Percentiles rank a stretch among this genome's conserved stretches.
phyloP scores from a whole-genome alignment of 1,140 invertebrate genomes.

The Caenorhabditis latens region DNA sequence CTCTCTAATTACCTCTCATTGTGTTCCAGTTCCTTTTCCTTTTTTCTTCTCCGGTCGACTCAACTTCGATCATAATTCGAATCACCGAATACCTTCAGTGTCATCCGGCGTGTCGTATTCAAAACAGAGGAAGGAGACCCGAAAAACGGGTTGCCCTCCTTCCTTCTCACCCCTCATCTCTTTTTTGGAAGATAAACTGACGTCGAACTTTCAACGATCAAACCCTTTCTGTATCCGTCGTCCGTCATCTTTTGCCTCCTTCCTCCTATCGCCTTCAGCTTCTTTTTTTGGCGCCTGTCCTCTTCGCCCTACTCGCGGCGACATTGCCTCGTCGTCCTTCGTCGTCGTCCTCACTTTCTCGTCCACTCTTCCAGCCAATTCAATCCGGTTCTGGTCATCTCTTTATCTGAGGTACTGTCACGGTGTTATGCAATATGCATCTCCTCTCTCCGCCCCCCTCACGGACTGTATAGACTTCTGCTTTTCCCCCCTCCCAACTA shows the following conservation, averaged over 20 bases:
- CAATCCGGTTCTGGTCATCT: constrained; percentile 54
- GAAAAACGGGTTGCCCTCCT: constrained; percentile 9
- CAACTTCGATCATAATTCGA: constrained; percentile 50
- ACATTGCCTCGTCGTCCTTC: constrained; percentile 23
- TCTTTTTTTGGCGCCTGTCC: constrained; percentile 50
- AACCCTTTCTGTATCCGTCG: constrained; percentile 1
- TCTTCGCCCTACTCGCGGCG: background rate
- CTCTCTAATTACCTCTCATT: constrained; percentile 53
- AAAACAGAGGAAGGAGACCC: background rate
- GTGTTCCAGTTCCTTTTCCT: constrained; percentile 34
- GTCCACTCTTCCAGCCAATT: constrained; percentile 54
- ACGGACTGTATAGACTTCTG: constrained; percentile 48
- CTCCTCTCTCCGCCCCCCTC: background rate
- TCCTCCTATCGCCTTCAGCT: constrained; percentile 25
- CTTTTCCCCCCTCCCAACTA: background rate
- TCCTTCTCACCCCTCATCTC: background rate
- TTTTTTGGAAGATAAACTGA: constrained; percentile 29
- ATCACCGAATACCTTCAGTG: constrained; percentile 19
- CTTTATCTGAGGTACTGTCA: constrained; percentile 56
- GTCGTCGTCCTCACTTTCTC: constrained; percentile 47
- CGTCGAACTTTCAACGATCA: constrained; percentile 56
- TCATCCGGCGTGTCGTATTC: constrained; percentile 7
- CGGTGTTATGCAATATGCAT: constrained; percentile 52
- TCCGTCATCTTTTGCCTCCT: background rate
- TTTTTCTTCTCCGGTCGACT: constrained; percentile 1